Evolutionary conservation across 2,113 vertebrate genomes (phyloP).

Genomic region (Halcyon senegalensis): DNA sequence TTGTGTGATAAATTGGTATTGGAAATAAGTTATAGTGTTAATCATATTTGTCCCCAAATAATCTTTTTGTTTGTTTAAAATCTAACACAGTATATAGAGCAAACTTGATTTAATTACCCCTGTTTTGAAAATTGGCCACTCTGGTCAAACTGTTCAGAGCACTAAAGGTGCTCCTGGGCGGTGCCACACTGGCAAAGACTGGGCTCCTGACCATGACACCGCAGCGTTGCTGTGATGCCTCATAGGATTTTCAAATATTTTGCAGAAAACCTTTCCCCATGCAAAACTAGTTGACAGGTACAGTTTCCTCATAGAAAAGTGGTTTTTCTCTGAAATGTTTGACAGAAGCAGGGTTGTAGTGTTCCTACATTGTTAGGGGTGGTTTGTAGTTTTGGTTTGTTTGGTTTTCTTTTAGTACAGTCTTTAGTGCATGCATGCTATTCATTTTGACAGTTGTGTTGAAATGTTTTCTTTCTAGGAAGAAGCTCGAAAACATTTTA

Average conservation of each 20-base stretch:
- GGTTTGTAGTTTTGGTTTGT: not conserved
- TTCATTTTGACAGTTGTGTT: not conserved
- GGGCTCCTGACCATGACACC: not conserved
- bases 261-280: not conserved
- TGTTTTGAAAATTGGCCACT: not conserved
- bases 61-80: not conserved
- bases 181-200: too few relatives aligned
- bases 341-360: not conserved
- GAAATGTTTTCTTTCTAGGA: constrained; percentile 77
- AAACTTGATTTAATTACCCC: not conserved
- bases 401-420: too few relatives aligned
- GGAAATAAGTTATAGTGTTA: not conserved
- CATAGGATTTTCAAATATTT: not conserved
- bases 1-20: not conserved
- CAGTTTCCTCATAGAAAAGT: not conserved
- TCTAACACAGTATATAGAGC: not conserved
- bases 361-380: not conserved
- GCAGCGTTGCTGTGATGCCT: not conserved
- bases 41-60: not conserved
- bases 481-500: constrained; percentile 91
- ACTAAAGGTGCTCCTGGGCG: not conserved
- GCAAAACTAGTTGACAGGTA: not conserved
- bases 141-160: not conserved
- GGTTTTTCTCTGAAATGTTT: not conserved
- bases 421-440: not conserved